Percentiles rank a stretch among this genome's conserved stretches.
phyloP scores from a whole-genome alignment of 2,797 vertebrate genomes.

The Phoeniculus purpureus region DNA sequence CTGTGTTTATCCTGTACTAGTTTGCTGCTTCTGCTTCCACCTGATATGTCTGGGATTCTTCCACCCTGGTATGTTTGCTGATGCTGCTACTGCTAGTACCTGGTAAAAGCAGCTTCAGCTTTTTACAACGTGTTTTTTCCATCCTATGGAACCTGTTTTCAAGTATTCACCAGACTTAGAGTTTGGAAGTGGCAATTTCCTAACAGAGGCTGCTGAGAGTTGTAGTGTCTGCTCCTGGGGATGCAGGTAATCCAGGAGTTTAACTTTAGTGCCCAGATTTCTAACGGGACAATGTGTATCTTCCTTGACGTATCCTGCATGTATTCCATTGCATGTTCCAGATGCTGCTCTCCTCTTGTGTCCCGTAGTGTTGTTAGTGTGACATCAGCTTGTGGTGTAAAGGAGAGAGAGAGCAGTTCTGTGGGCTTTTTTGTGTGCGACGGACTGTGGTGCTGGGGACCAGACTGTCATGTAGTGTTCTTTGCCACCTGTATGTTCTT shows the following conservation, averaged over 20 bases:
- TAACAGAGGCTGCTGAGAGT: background rate
- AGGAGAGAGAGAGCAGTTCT: background rate
- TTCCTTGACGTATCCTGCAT: fast-evolving
- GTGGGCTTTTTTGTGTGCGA: background rate
- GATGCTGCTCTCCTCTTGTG: background rate
- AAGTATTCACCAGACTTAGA: background rate
- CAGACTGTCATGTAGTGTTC: background rate
- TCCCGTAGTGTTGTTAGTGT: background rate
- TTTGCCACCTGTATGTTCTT: background rate
- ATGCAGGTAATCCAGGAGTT: background rate
- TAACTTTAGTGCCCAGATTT: background rate
- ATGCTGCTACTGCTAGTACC: background rate
- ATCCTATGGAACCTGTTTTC: background rate
- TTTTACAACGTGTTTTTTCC: background rate
- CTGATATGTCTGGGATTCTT: background rate
- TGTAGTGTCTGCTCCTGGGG: background rate
- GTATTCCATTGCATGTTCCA: background rate
- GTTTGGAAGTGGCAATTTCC: background rate
- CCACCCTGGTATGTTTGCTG: background rate
- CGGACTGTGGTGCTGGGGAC: background rate
- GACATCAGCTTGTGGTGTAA: background rate
- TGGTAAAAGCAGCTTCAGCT: background rate
- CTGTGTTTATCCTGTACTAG: background rate
- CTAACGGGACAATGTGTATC: background rate
- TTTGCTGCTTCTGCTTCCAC: background rate